Evolutionary conservation across 2,113 vertebrate species (phyloP).

Genomic region (Egretta garzetta): DNA sequence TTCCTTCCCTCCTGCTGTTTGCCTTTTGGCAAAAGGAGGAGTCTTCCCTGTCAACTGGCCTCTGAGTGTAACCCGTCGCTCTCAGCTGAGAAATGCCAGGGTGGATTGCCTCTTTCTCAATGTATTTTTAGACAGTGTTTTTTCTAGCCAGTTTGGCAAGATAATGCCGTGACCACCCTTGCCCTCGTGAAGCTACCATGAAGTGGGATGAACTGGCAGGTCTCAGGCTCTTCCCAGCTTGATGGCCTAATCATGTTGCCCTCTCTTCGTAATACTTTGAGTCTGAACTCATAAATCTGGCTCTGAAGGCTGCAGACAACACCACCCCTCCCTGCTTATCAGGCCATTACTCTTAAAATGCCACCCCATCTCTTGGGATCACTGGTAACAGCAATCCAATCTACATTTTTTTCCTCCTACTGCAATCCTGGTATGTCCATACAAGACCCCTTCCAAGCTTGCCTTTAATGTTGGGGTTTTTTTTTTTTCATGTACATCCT

Average conservation of each 20-base stretch:
- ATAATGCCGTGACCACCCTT: not conserved
- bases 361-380: not conserved
- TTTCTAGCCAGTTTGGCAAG: not conserved
- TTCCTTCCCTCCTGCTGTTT: not conserved
- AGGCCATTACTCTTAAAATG: not conserved
- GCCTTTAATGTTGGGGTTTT: not conserved
- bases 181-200: not conserved
- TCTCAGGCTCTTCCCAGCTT: not conserved
- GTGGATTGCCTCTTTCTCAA: not conserved
- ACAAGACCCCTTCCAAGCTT: not conserved
- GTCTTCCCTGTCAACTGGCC: not conserved
- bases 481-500: not conserved
- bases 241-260: not conserved
- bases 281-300: not conserved
- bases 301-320: not conserved
- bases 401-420: not conserved
- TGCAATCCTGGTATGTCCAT: not conserved
- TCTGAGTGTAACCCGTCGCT: fast-evolving
- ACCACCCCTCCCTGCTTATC: not conserved
- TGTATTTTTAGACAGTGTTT: not conserved
- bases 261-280: not conserved
- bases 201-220: not conserved
- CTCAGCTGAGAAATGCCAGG: not conserved
- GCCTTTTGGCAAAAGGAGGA: not conserved
- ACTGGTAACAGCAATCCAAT: not conserved